Evolutionary conservation across 2,888 invertebrate species (phyloP).

Genomic region (Tachina grossa): DNA sequence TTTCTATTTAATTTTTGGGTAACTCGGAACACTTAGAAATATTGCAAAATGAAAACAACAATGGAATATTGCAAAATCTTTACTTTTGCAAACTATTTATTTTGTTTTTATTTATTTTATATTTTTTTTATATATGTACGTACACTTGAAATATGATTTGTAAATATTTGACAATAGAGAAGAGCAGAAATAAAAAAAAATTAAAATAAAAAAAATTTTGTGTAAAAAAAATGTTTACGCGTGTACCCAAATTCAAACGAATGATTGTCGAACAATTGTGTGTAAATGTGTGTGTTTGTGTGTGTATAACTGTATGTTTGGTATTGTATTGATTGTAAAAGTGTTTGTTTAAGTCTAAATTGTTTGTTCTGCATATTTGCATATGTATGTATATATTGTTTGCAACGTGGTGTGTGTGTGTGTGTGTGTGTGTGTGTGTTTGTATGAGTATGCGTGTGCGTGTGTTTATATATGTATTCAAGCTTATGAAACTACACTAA

Average conservation of each 20-base stretch:
- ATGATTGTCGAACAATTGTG: slow-evolving; percentile 14
- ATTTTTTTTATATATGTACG: background rate
- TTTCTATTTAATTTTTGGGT: slow-evolving; percentile 18
- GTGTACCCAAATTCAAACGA: slow-evolving; percentile 34
- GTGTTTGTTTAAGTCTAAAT: slow-evolving; percentile 28
- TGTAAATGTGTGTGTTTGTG: background rate
- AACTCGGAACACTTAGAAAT: slow-evolving; percentile 44
- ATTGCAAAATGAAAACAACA: slow-evolving; percentile 44
- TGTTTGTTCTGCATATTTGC: slow-evolving; percentile 42
- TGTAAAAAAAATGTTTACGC: background rate
- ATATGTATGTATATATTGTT: slow-evolving; percentile 1
- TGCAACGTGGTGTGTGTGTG: background rate
- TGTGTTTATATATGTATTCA: too few relatives aligned
- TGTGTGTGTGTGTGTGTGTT: slow-evolving; percentile 4
- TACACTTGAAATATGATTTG: slow-evolving; percentile 46
- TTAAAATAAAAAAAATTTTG: background rate
- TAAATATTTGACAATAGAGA: slow-evolving; percentile 65
- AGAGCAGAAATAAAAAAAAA: slow-evolving; percentile 1
- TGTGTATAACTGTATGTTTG: slow-evolving; percentile 2
- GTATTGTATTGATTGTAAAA: slow-evolving; percentile 6
- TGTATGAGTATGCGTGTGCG: background rate
- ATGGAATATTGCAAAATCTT: slow-evolving; percentile 43
- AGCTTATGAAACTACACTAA: background rate
- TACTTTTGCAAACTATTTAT: slow-evolving; percentile 27
- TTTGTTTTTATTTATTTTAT: slow-evolving; percentile 21